Evolutionary conservation across 2,797 vertebrate genomes (phyloP).

Genomic region (Lutjanus campechanus): DNA sequence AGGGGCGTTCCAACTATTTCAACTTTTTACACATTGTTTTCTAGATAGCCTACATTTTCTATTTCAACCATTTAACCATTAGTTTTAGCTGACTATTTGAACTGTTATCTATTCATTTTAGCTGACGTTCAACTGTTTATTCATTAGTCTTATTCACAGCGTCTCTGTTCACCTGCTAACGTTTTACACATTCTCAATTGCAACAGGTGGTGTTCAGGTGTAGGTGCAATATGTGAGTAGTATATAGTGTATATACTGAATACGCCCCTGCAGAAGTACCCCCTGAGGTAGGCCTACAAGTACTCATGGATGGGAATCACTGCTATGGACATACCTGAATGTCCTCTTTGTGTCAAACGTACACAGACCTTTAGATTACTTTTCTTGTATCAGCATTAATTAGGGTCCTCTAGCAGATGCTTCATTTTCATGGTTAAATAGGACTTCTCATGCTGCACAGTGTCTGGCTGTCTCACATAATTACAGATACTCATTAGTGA

Average conservation of each 20-base stretch:
- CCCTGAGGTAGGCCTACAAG: neutral
- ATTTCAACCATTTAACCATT: no score
- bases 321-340: neutral
- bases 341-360: neutral
- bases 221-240: neutral
- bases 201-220: neutral
- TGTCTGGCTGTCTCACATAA: conserved; percentile 38
- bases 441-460: conserved; percentile 17
- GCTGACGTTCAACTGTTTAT: neutral
- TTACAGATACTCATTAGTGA: conserved; percentile 36
- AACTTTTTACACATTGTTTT: no score
- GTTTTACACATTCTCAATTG: neutral
- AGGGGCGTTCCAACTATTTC: no score
- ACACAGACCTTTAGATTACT: neutral
- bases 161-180: neutral
- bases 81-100: no score
- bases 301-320: neutral
- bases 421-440: neutral
- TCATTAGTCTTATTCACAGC: neutral
- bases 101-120: no score
- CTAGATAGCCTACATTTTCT: no score
- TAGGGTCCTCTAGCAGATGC: neutral
- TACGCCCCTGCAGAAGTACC: neutral
- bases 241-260: neutral
- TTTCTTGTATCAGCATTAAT: neutral